These are phyloP conservation scores for Turritopsis dohrnii DNA, from an alignment of 30 jellyfish, hydroid and myxozoan genomes.

Conservation along the genomic window DNA sequence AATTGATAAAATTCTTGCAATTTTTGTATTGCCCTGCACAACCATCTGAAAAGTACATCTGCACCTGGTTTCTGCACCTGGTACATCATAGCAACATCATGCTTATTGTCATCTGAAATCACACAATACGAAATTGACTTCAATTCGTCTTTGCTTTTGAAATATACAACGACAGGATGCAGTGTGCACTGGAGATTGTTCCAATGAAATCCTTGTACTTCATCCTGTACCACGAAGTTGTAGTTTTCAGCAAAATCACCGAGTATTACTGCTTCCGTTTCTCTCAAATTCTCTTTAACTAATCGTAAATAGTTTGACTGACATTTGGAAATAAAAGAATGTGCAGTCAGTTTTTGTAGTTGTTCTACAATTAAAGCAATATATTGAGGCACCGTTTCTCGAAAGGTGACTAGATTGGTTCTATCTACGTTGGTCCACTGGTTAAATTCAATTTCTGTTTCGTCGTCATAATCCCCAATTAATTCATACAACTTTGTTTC, in stretches of 20 bases:
- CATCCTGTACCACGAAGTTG: slow-evolving; percentile 62
- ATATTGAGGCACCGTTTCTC: slow-evolving; percentile 21
- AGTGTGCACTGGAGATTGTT: slow-evolving; percentile 45
- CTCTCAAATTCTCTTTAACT: slow-evolving; percentile 43
- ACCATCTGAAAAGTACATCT: slow-evolving; percentile 63
- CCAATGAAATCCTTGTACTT: slow-evolving; percentile 62
- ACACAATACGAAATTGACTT: slow-evolving; percentile 38
- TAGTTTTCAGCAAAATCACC: slow-evolving; percentile 68
- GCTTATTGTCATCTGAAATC: slow-evolving; percentile 45
- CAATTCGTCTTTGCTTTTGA: slow-evolving; percentile 16
- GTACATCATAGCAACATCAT: slow-evolving; percentile 39
- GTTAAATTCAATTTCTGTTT: slow-evolving; percentile 28
- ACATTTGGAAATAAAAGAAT: slow-evolving; percentile 52
- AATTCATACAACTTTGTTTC: slow-evolving; percentile 25
- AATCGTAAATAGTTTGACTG: slow-evolving; percentile 41
- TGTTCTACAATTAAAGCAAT: slow-evolving; percentile 27
- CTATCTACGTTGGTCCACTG: slow-evolving; percentile 67
- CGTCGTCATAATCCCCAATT: slow-evolving; percentile 35
- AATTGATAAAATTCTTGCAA: slow-evolving; percentile 41
- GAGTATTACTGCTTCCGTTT: slow-evolving; percentile 34
- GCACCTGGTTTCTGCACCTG: slow-evolving; percentile 16
- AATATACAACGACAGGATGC: slow-evolving; percentile 60
- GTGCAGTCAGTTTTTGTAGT: slow-evolving; percentile 42
- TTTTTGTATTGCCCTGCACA: slow-evolving; percentile 80
- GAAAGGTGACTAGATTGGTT: slow-evolving; percentile 34